These are phyloP conservation scores for Macrosoma leucophasiata DNA, from an alignment of 2,888 invertebrate species.

Conservation along the genomic window DNA sequence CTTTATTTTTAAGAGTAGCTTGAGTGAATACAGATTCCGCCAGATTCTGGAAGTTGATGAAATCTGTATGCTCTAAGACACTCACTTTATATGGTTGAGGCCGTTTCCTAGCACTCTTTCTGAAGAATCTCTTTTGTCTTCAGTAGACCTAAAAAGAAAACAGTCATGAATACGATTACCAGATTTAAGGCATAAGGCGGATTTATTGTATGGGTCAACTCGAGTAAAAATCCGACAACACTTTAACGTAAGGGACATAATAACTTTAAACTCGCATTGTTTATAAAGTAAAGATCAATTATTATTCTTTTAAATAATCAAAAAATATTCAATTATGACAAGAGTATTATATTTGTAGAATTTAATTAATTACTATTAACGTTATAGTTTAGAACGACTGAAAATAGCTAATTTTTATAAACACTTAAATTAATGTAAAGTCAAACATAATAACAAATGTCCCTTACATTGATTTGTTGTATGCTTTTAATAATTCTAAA, in stretches of 20 bases:
- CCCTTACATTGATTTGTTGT: constrained; percentile 8
- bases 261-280: constrained; percentile 9
- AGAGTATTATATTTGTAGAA: background rate
- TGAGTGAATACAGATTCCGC: too few relatives aligned
- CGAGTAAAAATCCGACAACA: constrained; percentile 8
- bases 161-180: constrained; percentile 13
- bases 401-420: background rate
- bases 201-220: constrained; percentile 1
- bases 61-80: too few relatives aligned
- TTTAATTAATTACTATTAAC: constrained; percentile 3
- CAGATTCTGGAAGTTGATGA: too few relatives aligned
- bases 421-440: constrained; percentile 6
- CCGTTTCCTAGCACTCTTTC: too few relatives aligned
- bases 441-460: constrained; percentile 7
- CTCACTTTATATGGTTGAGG: too few relatives aligned
- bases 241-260: constrained; percentile 17
- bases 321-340: background rate
- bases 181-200: constrained; percentile 12
- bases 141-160: constrained; percentile 17
- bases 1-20: too few relatives aligned
- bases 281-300: constrained; percentile 10
- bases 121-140: constrained; percentile 16
- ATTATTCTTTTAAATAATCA: background rate
- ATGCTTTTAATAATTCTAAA: background rate
- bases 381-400: background rate